Evolutionary conservation across 1,140 invertebrate genomes (phyloP), one percentile per base, ranked within the genome.

Genomic region (Solenopsis fugax): DNA sequence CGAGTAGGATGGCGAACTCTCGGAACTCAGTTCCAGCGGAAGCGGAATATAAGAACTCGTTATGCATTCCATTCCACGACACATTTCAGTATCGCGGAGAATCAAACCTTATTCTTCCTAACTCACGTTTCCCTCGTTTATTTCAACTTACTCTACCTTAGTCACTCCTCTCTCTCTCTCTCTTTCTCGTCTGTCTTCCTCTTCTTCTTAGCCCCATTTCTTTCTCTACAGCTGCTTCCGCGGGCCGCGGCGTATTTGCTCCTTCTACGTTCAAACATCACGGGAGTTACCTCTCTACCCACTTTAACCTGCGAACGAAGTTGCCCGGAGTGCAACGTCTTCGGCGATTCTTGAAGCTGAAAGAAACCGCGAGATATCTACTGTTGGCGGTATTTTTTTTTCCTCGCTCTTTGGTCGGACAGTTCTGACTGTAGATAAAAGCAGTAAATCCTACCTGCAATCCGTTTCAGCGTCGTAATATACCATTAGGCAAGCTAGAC

Each of bases 61-160:
- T 75, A 84, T 41, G 69, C 80, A 75, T 84, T 84, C 69, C 80
- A 60, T 73, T 48, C 54, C 56, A 13, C 56, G 80, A 75, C 24
- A 75, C 56, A 60, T 75, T 84, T 75, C 54, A 60, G 69, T 62
- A 84, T 84, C 80, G 69, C 80, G 54, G 52, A 58, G 41, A 84
- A 84, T 84, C 80, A 84, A 84, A 84, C 69, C 41, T 84, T 60
- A 75, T 84, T 84, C 69, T 84, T 75, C 54, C 54, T 60, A 75
- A 84, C 69, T 73, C 80, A 84, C 80, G 80, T 84, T 60, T 37
- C 45, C 41, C 80, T 75, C 80, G 69, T 84, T 84, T 84, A 75
- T 84, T 84, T 84, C 80, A 75, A 75, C 80, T 84, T 84, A 75
- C n/a, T n/a, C n/a, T 60, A 73, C 13, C 69, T 29, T 18, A 29